These are phyloP conservation scores for Antennarius striatus DNA, from an alignment of 2,113 vertebrate species.

Conservation along the genomic window DNA sequence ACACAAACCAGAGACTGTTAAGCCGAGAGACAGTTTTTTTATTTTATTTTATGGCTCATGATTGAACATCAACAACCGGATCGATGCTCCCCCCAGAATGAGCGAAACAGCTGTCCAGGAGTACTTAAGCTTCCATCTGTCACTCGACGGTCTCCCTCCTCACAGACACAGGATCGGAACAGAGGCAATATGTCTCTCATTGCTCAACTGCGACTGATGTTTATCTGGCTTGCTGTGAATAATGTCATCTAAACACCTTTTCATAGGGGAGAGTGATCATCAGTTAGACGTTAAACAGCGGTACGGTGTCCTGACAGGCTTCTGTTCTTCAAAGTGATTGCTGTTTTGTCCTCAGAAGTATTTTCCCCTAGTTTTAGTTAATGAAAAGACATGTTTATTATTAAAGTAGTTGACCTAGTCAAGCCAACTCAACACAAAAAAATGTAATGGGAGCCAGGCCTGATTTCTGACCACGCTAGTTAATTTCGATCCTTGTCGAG, in stretches of 20 bases:
- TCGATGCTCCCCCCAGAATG: conserved; percentile 59
- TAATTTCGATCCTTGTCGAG: too few species aligned
- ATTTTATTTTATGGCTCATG: conserved; percentile 41
- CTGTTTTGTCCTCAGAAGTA: too few species aligned
- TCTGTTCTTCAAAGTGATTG: too few species aligned
- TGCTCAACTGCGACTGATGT: conserved; percentile 46
- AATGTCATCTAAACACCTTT: conserved; percentile 15
- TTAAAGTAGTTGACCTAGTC: too few species aligned
- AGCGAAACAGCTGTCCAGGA: conserved; percentile 64
- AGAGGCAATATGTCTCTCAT: conserved; percentile 47
- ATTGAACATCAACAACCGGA: conserved; percentile 60
- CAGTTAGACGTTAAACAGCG: conserved; percentile 24
- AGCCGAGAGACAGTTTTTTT: conserved; percentile 25
- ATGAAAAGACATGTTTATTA: too few species aligned
- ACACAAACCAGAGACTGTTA: conserved; percentile 43
- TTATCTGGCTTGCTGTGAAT: conserved; percentile 37
- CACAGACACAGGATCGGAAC: conserved; percentile 39
- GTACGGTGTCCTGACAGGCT: background rate
- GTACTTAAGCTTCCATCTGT: conserved; percentile 56
- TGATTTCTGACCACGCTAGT: too few species aligned
- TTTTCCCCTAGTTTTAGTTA: too few species aligned
- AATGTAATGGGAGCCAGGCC: too few species aligned
- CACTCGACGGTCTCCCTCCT: conserved; percentile 49
- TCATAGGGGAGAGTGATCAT: background rate
- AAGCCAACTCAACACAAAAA: too few species aligned